These are phyloP conservation scores for Uloborus diversus DNA, from an alignment of 1,140 invertebrate species.

Conservation along the genomic window DNA sequence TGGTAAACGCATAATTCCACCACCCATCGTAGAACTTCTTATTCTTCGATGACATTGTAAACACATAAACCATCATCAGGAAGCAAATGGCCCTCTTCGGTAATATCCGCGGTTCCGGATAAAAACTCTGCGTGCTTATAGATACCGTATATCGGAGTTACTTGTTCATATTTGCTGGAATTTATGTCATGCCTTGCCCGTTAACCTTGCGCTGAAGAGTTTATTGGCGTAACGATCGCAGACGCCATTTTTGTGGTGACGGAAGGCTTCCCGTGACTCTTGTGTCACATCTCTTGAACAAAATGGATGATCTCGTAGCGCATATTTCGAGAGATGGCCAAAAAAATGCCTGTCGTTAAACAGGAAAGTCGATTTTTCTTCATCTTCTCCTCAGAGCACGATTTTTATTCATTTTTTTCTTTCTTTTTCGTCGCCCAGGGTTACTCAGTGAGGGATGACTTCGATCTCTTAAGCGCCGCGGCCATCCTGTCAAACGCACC, in stretches of 20 bases:
- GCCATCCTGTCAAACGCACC: neutral
- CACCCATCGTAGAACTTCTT: too few relatives aligned
- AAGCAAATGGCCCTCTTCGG: too few relatives aligned
- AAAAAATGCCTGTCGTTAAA: constrained; percentile 54
- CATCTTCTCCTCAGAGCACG: constrained; percentile 14
- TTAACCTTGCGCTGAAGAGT: constrained; percentile 46
- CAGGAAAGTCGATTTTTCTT: constrained; percentile 54
- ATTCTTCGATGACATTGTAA: too few relatives aligned
- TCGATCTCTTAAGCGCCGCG: constrained; percentile 14
- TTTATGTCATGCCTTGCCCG: constrained; percentile 25
- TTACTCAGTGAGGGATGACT: constrained; percentile 30
- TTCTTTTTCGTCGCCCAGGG: constrained; percentile 32
- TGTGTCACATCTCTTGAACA: constrained; percentile 52
- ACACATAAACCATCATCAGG: too few relatives aligned
- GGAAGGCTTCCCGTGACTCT: constrained; percentile 41
- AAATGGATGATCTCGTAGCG: constrained; percentile 52
- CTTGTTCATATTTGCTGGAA: constrained; percentile 28
- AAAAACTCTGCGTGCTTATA: neutral
- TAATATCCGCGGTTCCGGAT: too few relatives aligned
- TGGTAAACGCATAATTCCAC: too few relatives aligned
- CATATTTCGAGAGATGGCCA: constrained; percentile 53
- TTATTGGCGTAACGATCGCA: constrained; percentile 47
- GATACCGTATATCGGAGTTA: neutral
- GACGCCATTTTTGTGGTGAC: constrained; percentile 37
- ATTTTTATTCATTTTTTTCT: too few relatives aligned